A percentile compares a stretch with the other conserved stretches of the same genome.
Conservation (phyloP, 64 coral and sea anemone species). For the Montipora efflorescens region DNA sequence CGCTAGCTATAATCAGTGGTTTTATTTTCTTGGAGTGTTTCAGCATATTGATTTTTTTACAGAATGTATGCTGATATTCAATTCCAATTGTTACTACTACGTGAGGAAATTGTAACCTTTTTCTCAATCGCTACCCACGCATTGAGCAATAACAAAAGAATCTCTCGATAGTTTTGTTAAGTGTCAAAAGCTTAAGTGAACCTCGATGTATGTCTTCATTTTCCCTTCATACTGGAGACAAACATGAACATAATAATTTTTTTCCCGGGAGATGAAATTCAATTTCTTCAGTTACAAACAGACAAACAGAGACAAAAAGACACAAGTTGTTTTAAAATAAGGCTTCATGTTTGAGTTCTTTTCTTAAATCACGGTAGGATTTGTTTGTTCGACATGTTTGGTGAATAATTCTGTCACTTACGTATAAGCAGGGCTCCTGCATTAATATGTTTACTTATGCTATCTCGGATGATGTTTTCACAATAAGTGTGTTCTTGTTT, state of each 20-base stretch:
- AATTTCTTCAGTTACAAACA: neutral
- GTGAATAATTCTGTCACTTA: conserved; percentile 10
- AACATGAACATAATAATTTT: neutral
- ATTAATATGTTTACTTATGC: conserved; percentile 24
- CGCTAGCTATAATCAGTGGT: neutral
- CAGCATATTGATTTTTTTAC: neutral
- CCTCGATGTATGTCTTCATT: conserved; percentile 29
- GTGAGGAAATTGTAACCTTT: neutral
- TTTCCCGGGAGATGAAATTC: neutral
- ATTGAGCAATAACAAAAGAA: neutral
- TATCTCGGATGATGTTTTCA: conserved; percentile 27
- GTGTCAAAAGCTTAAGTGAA: neutral
- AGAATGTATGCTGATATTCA: neutral
- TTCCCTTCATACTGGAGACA: neutral
- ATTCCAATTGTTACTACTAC: neutral
- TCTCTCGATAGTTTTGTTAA: conserved; percentile 27
- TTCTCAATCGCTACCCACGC: neutral
- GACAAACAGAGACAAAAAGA: too few relatives aligned
- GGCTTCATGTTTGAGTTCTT: neutral
- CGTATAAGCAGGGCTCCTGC: neutral
- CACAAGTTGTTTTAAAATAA: neutral
- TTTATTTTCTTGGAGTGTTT: neutral
- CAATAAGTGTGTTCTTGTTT: conserved; percentile 49
- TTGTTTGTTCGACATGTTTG: neutral
- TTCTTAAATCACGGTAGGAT: neutral